These are phyloP conservation scores for Amblyornis subalaris DNA, from an alignment of 2,113 vertebrate species.

Conservation along the genomic window DNA sequence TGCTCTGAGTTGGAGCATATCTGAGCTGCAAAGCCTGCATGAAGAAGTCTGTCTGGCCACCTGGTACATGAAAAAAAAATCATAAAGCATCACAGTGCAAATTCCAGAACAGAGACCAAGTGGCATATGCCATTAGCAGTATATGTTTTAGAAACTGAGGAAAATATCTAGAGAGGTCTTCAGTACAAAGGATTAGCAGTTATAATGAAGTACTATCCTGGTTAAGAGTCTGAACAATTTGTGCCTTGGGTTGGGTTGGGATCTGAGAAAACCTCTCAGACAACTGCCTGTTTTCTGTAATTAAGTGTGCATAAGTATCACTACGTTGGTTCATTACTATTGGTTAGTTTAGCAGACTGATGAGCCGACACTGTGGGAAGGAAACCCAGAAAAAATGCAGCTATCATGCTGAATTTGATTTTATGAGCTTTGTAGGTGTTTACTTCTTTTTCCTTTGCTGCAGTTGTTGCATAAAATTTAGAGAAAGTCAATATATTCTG, in stretches of 20 bases:
- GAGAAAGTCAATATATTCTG: slow-evolving; percentile 10
- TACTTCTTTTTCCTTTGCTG: not conserved
- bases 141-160: not conserved
- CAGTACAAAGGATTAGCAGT: not conserved
- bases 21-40: not conserved
- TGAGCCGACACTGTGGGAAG: not conserved
- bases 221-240: rapidly evolving
- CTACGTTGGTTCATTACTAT: not conserved
- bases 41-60: not conserved
- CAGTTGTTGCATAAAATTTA: slow-evolving; percentile 10
- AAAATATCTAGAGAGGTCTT: not conserved
- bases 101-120: not conserved
- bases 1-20: not conserved
- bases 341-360: not conserved
- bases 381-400: not conserved
- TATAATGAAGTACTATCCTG: not conserved
- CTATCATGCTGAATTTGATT: not conserved
- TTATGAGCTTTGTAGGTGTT: not conserved
- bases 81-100: not conserved
- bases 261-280: not conserved
- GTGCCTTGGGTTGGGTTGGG: not conserved
- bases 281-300: not conserved
- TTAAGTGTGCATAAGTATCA: not conserved
- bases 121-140: not conserved
- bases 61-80: not conserved